phyloP scores from a whole-genome alignment of 2,797 vertebrate genomes.

The Sebastes oblongus region DNA sequence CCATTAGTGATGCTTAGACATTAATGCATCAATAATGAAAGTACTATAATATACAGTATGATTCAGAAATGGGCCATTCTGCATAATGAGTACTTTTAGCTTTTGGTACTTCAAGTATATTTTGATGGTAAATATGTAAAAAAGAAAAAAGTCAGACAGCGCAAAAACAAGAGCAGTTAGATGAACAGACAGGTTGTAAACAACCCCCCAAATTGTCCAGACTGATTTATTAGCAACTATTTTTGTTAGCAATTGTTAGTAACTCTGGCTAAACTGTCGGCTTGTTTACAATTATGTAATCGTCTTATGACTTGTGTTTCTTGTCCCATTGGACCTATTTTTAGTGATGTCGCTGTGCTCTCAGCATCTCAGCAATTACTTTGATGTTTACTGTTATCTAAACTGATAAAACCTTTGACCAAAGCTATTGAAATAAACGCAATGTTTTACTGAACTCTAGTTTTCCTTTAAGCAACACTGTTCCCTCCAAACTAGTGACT shows the following conservation, averaged over 20 bases:
- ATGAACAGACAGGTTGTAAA: neutral
- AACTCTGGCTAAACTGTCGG: neutral
- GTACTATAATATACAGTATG: neutral
- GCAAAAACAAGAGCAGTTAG: neutral
- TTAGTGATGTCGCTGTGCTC: neutral
- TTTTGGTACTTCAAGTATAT: neutral
- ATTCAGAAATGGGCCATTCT: neutral
- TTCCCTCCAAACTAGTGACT: neutral
- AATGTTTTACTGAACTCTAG: neutral
- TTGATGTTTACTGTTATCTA: neutral
- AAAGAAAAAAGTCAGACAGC: neutral
- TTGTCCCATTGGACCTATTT: neutral
- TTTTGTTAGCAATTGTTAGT: neutral
- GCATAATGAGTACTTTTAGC: neutral
- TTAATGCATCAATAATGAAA: too few species aligned
- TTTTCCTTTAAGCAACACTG: neutral
- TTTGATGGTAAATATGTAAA: neutral
- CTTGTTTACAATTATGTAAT: neutral
- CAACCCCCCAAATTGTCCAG: too few species aligned
- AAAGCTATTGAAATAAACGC: neutral
- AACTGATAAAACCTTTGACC: neutral
- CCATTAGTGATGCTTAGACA: too few species aligned
- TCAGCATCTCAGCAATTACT: neutral
- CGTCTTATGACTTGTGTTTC: neutral
- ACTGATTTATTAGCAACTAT: neutral